Evolutionary conservation across 2,113 vertebrate genomes (phyloP).

Genomic region (Columbina picui): DNA sequence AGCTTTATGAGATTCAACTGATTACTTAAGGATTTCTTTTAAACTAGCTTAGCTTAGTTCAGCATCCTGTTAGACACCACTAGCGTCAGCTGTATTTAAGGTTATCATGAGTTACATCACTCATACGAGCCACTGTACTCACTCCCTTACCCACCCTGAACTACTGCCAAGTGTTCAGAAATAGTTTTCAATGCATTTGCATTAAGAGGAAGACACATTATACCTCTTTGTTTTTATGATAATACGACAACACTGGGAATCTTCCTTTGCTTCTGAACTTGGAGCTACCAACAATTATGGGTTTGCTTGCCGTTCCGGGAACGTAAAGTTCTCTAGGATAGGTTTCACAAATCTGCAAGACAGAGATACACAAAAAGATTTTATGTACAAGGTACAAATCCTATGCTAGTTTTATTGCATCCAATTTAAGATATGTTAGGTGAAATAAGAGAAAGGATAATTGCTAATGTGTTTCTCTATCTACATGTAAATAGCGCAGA

Average conservation of each 20-base stretch:
- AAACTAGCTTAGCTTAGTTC: not conserved
- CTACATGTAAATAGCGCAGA: not conserved
- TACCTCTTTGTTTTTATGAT: constrained; percentile 95
- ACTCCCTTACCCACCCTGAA: not conserved
- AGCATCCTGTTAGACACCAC: not conserved
- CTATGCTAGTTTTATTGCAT: not conserved
- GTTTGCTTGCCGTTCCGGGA: constrained; percentile 90
- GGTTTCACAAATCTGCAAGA: constrained; percentile 92
- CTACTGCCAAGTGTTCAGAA: not conserved
- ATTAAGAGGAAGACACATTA: not conserved
- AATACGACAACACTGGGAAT: constrained; percentile 95
- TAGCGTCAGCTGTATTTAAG: not conserved
- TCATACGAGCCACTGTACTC: not conserved
- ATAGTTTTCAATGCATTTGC: not conserved
- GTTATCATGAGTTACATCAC: not conserved
- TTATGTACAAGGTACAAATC: not conserved
- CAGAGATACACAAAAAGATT: not conserved
- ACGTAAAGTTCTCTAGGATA: constrained; percentile 95
- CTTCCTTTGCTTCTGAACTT: constrained; percentile 99
- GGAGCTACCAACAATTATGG: constrained; percentile 95
- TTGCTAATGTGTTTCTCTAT: not conserved
- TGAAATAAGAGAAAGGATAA: not conserved
- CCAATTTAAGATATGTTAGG: not conserved
- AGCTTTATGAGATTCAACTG: not conserved
- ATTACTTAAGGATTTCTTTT: not conserved